Conservation (phyloP, 2,113 vertebrate species). For the Apaloderma vittatum region DNA sequence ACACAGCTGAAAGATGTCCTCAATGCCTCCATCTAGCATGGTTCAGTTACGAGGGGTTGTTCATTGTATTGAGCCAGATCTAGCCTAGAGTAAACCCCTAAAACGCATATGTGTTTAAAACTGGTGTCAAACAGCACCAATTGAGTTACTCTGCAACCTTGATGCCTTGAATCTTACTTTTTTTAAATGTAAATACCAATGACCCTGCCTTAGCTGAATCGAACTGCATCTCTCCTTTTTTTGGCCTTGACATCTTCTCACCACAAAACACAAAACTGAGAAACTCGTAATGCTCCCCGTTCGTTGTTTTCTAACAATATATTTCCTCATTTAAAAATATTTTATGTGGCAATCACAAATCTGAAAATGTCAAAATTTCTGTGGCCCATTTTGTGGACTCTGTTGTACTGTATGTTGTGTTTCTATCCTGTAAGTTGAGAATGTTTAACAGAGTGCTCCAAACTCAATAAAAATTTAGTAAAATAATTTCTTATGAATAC, state of each 20-base stretch:
- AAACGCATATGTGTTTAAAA: background rate
- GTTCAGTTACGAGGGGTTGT: background rate
- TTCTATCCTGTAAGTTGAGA: background rate
- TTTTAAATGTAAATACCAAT: background rate
- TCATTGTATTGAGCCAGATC: background rate
- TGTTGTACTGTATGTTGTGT: background rate
- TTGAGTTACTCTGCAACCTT: background rate
- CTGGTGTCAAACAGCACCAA: background rate
- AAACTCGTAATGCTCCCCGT: background rate
- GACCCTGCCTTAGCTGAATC: background rate
- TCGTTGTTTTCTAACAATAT: background rate
- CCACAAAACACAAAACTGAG: background rate
- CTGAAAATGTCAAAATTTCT: background rate
- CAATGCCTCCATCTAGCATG: background rate
- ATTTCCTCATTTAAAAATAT: background rate
- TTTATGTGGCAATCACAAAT: background rate
- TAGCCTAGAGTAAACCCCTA: background rate
- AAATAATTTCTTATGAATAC: background rate
- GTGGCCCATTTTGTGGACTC: background rate
- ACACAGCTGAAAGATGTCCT: background rate
- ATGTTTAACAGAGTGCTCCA: background rate
- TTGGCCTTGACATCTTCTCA: background rate
- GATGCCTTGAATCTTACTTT: background rate
- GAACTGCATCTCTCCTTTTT: background rate
- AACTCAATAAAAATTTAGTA: background rate